These are phyloP conservation scores for Perca flavescens DNA, from an alignment of 2,113 vertebrate species.

Conservation along the genomic window DNA sequence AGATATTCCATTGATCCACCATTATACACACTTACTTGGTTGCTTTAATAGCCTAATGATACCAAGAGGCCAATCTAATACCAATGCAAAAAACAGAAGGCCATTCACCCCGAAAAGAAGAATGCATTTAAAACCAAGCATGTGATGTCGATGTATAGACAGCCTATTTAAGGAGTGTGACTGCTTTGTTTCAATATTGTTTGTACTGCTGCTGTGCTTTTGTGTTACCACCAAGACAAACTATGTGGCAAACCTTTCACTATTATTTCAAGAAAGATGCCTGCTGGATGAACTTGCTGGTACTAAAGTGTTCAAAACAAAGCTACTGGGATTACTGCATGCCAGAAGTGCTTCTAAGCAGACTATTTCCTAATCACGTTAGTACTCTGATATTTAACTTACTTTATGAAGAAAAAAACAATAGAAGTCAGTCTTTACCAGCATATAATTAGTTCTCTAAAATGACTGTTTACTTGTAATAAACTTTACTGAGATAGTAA, in stretches of 20 bases:
- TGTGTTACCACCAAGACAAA: conserved; percentile 2
- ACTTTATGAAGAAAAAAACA: not conserved
- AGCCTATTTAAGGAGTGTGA: conserved; percentile 3
- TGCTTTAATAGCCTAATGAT: conserved; percentile 77
- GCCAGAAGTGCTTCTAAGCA: conserved; percentile 1
- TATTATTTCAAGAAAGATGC: conserved; percentile 35
- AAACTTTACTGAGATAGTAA: not conserved
- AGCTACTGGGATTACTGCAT: not conserved
- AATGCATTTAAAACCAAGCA: conserved; percentile 38
- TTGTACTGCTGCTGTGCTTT: conserved; percentile 31
- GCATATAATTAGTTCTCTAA: not conserved
- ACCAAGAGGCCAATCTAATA: conserved; percentile 72
- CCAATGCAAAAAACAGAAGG: conserved; percentile 82
- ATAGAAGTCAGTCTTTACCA: not conserved
- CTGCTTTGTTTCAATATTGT: conserved; percentile 31
- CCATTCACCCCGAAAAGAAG: conserved; percentile 49
- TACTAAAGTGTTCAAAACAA: not conserved
- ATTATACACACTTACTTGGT: conserved; percentile 79
- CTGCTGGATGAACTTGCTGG: conserved; percentile 55
- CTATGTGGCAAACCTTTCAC: conserved; percentile 29
- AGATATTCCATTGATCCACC: conserved; percentile 84
- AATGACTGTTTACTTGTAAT: not conserved
- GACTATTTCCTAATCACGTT: not conserved
- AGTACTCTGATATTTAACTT: not conserved
- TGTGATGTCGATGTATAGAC: conserved; percentile 46